Percentiles rank a stretch among this genome's conserved stretches.
Conservation (phyloP, 1,140 invertebrate species). For the Heliothis virescens region DNA sequence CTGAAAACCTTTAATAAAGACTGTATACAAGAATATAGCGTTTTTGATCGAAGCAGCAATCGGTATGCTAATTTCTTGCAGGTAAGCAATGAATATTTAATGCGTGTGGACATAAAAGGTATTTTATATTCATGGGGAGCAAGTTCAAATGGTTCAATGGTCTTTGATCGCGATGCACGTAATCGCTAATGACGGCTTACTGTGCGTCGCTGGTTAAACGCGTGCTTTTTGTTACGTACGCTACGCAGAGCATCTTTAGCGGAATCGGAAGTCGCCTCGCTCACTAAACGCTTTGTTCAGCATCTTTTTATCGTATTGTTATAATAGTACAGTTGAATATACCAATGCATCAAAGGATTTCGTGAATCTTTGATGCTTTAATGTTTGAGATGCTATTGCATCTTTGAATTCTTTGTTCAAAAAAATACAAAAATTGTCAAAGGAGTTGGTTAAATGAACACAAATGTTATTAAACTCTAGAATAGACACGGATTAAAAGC, state of each 20-base stretch:
- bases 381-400: background rate
- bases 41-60: conserved; percentile 37
- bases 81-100: conserved; percentile 64
- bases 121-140: conserved; percentile 63
- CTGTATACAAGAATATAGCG: conserved; percentile 21
- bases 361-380: background rate
- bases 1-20: conserved; percentile 1
- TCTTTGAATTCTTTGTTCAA: background rate
- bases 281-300: conserved; percentile 3
- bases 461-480: too few species aligned
- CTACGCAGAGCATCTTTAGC: background rate
- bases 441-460: too few species aligned
- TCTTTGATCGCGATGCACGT: conserved; percentile 56
- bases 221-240: background rate
- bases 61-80: conserved; percentile 58
- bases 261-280: conserved; percentile 25
- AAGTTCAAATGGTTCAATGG: conserved; percentile 61
- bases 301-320: conserved; percentile 14
- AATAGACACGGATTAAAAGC: too few species aligned
- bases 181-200: conserved; percentile 35
- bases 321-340: background rate
- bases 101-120: conserved; percentile 55
- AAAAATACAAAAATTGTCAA: too few species aligned
- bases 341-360: background rate
- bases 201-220: background rate